Percentiles rank a stretch among this genome's conserved stretches.
Conservation (phyloP, 2,113 vertebrate genomes). For the Acanthisitta chloris region DNA sequence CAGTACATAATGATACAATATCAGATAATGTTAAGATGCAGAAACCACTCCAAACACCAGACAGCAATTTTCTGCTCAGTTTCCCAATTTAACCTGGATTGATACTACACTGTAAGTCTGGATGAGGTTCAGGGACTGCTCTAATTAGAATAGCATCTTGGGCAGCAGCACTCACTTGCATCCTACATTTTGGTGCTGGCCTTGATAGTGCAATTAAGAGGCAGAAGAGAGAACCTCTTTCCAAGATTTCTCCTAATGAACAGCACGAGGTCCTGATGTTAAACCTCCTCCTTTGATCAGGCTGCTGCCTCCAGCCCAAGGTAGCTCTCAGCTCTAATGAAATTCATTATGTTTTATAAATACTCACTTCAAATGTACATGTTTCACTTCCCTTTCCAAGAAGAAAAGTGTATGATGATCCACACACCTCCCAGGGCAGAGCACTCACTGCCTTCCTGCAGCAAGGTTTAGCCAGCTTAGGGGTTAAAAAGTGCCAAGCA, state of each 20-base stretch:
- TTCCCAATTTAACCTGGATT: slow-evolving; percentile 65
- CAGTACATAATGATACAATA: slow-evolving; percentile 46
- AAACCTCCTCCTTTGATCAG: not conserved
- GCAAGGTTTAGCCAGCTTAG: not conserved
- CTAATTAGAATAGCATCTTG: slow-evolving; percentile 47
- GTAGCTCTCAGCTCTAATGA: not conserved
- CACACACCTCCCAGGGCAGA: not conserved
- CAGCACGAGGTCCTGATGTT: not conserved
- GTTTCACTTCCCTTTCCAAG: not conserved
- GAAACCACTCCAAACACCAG: slow-evolving; percentile 59
- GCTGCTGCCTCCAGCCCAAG: not conserved
- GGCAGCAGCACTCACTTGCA: slow-evolving; percentile 34
- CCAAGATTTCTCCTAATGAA: not conserved
- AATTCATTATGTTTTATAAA: not conserved
- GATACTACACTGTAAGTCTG: slow-evolving; percentile 44
- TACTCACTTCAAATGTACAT: not conserved
- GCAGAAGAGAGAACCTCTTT: not conserved
- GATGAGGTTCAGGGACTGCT: slow-evolving; percentile 43
- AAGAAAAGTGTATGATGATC: not conserved
- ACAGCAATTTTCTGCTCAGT: slow-evolving; percentile 72
- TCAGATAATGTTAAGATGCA: slow-evolving; percentile 56
- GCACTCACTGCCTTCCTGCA: not conserved
- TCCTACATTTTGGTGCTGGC: not conserved
- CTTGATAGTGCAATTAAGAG: slow-evolving; percentile 15
- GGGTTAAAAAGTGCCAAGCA: not conserved